phyloP scores from a whole-genome alignment of 2,113 vertebrate genomes.

The Ceratotherium simum region DNA sequence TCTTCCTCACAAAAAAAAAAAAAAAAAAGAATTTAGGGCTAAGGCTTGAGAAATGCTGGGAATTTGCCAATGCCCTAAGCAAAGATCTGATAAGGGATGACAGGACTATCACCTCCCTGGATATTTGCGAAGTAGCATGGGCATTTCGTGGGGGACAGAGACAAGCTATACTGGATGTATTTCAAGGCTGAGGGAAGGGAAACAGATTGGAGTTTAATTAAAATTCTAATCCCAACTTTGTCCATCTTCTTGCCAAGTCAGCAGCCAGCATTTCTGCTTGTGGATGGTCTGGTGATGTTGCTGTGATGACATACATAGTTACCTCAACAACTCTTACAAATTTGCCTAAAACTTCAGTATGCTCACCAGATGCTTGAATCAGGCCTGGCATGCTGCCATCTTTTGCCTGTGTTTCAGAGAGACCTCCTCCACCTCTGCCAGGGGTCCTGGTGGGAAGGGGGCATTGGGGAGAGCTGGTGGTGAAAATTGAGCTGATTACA shows the following conservation, averaged over 20 bases:
- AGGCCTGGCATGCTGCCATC: constrained; percentile 9
- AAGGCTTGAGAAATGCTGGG: neutral
- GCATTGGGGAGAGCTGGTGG: neutral
- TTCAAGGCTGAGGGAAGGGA: constrained; percentile 75
- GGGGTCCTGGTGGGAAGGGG: neutral
- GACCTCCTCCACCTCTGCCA: neutral
- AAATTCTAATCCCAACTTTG: constrained; percentile 86
- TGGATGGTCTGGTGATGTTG: constrained; percentile 79
- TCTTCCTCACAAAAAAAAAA: no score
- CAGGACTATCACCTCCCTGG: neutral
- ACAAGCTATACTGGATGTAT: constrained; percentile 70
- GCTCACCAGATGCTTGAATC: constrained; percentile 68
- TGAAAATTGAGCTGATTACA: neutral
- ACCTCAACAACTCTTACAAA: constrained; percentile 71
- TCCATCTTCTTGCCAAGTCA: constrained; percentile 85
- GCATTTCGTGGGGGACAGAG: constrained; percentile 54
- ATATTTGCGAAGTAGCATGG: constrained; percentile 64
- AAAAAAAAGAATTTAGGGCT: neutral
- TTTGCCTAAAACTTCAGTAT: constrained; percentile 70
- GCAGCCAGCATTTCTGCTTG: constrained; percentile 82
- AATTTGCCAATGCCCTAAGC: neutral
- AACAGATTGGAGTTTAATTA: constrained; percentile 87
- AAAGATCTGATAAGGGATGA: neutral
- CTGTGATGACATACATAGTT: constrained; percentile 74
- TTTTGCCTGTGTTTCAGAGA: neutral